These are phyloP conservation scores for Candidula unifasciata DNA, from an alignment of 2,888 invertebrate species.

Conservation along the genomic window DNA sequence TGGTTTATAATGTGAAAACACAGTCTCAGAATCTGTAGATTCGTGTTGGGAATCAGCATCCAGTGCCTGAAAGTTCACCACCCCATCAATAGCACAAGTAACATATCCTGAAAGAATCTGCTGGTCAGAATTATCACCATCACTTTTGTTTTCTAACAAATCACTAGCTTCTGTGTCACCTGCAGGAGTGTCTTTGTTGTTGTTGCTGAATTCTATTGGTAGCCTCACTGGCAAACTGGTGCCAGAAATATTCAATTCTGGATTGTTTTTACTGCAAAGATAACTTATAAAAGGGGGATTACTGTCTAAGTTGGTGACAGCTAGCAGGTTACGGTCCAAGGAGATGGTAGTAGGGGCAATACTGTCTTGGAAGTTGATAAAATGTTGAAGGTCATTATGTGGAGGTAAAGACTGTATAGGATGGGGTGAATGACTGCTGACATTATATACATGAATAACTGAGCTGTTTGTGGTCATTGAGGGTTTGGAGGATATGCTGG, in stretches of 20 bases:
- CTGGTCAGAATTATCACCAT: background rate
- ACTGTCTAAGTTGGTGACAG: too few relatives aligned
- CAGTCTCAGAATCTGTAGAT: background rate
- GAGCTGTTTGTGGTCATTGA: background rate
- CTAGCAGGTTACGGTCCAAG: too few relatives aligned
- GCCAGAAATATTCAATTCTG: too few relatives aligned
- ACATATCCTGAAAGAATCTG: background rate
- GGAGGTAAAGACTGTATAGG: background rate
- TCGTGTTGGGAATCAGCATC: background rate
- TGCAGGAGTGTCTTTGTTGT: background rate
- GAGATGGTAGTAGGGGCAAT: too few relatives aligned
- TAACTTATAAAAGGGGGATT: too few relatives aligned
- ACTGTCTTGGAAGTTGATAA: background rate
- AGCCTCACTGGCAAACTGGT: too few relatives aligned
- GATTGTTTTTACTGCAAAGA: too few relatives aligned
- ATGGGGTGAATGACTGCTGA: background rate
- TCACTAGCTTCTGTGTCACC: background rate
- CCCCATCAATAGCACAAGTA: background rate
- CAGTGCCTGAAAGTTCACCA: background rate
- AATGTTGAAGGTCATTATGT: background rate
- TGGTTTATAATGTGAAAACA: background rate
- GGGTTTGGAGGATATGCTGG: too few relatives aligned
- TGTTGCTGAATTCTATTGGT: background rate
- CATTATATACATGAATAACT: background rate
- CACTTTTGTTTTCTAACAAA: background rate